phyloP scores from a whole-genome alignment of 1,140 invertebrate species.

The Araneus ventricosus region DNA sequence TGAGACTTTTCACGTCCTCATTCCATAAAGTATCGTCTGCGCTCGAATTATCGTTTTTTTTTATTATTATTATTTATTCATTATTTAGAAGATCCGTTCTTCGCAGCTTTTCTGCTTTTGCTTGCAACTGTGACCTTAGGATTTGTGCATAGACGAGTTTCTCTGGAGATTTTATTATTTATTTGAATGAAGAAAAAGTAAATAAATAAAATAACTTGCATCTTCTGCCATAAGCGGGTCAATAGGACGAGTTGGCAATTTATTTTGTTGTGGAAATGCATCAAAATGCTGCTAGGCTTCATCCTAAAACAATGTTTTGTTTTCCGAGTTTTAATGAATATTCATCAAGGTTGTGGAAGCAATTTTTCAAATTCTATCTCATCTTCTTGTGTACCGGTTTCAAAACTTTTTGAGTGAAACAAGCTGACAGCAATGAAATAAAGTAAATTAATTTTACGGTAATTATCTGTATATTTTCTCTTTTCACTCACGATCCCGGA shows the following conservation, averaged over 20 bases:
- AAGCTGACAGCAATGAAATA: not conserved
- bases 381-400: not conserved
- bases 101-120: not conserved
- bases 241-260: not conserved
- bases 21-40: conserved; percentile 36
- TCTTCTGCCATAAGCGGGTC: not conserved
- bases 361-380: not conserved
- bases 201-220: not conserved
- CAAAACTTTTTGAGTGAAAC: not conserved
- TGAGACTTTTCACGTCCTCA: conserved; percentile 30
- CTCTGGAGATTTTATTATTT: not conserved
- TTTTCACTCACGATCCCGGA: not conserved
- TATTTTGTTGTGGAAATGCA: not conserved
- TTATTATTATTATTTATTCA: not conserved
- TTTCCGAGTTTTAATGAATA: not conserved
- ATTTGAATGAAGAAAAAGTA: not conserved
- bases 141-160: not conserved
- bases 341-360: conserved; percentile 1
- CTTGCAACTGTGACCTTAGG: not conserved
- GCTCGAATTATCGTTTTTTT: not conserved
- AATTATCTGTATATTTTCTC: not conserved
- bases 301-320: not conserved
- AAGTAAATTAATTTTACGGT: not conserved
- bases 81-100: conserved; percentile 21
- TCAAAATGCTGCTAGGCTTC: not conserved